Base-by-base conservation (phyloP, 2,888 invertebrate species). In the Nebria salina region DNA sequence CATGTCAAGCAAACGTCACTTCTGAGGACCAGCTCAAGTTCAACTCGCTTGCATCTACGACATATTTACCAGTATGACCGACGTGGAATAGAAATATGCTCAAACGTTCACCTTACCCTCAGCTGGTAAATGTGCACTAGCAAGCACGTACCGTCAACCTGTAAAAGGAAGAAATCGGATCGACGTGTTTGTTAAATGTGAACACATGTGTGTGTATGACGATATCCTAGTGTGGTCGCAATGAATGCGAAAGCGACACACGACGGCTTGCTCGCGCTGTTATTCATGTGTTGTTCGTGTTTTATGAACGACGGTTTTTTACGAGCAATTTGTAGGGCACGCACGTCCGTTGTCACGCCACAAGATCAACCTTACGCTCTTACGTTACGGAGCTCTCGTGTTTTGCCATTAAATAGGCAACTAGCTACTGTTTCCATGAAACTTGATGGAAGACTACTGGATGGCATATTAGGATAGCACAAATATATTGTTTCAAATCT, bases 211-310 rank as follows among this genome's bases (percentile, higher is more conserved):
- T 54, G 6, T 70, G 70, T 34, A 20, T 70, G 70, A 25, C 26
- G 54, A 54, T 54, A 54, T 70, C 70, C 70, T 70, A 54, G 54
- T 54, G 70, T 34, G 70, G 25, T 34, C 70, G 70, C 70, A 70
- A 70, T 70, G 70, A 70, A 70, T 70, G 70, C 34, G 70, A 70
- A 70, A 26, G 70, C 25, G 70, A 70, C 34, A 54, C 54, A 54
- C 54, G 54, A 3, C 54, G 54, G 54, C 54, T 15, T 70, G 70
- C 26, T 68, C 43, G 75, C 82, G 83, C 83, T 84, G 85, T 87
- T 87, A 87, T 87, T 87, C 87, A 87, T 87, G 86, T 87, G 86
- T 87, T 86, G 86, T 88, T 88, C 88, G 87, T 88, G 88, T 88
- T 89, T 88, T 88, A 88, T 87, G 88, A 88, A 88, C 88, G 74